phyloP scores from a whole-genome alignment of 2,797 vertebrate genomes.

The Ptychobarbus kaznakovi region DNA sequence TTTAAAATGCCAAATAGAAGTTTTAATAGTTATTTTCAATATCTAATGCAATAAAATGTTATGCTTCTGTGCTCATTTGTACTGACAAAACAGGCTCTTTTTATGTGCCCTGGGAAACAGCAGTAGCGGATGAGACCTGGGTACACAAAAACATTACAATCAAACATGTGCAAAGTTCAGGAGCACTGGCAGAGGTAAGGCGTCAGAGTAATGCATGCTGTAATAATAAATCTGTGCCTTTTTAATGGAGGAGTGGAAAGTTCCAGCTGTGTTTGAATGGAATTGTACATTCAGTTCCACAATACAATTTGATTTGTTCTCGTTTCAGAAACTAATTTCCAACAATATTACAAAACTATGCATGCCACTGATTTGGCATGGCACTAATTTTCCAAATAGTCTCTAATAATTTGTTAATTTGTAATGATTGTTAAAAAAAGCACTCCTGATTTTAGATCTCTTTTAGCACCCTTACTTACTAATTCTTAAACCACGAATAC shows the following conservation, averaged over 20 bases:
- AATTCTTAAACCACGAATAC: background rate
- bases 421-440: background rate
- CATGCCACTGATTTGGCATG: background rate
- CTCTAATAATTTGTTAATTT: background rate
- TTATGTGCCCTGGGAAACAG: background rate
- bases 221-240: background rate
- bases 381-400: too few relatives aligned
- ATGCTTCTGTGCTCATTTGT: background rate
- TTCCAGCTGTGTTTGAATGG: background rate
- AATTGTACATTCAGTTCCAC: background rate
- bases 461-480: background rate
- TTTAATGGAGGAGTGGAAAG: background rate
- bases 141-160: background rate
- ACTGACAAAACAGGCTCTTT: background rate
- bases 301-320: background rate
- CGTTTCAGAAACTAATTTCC: background rate
- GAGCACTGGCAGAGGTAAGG: background rate
- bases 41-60: background rate
- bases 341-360: background rate
- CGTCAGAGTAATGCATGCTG: background rate
- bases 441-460: background rate
- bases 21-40: background rate
- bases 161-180: background rate
- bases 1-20: constrained; percentile 1
- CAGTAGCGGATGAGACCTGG: background rate